A percentile compares a stretch with the other conserved stretches of the same genome.
These are phyloP conservation scores for Maconellicoccus hirsutus DNA, from an alignment of 1,140 invertebrate genomes.

Conservation along the genomic window DNA sequence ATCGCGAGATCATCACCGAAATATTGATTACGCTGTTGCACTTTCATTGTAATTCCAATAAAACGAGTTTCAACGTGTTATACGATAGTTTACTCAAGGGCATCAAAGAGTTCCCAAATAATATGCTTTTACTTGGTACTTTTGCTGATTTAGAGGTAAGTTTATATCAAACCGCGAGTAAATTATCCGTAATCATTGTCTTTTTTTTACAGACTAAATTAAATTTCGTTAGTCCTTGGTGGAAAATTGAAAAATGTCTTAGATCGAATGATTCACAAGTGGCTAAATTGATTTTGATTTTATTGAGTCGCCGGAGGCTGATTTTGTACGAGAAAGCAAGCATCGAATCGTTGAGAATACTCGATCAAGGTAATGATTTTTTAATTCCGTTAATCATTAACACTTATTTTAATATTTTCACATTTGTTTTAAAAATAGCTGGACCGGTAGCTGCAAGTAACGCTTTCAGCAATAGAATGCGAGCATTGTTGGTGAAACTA, in stretches of 20 bases:
- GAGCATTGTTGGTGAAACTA: conserved; percentile 33
- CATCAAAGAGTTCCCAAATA: conserved; percentile 42
- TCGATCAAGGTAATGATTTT: not conserved
- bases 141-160: conserved; percentile 36
- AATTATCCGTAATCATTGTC: conserved; percentile 13
- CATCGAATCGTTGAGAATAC: not conserved
- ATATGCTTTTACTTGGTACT: conserved; percentile 41
- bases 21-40: conserved; percentile 37
- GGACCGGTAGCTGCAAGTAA: conserved; percentile 11
- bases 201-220: conserved; percentile 32
- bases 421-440: not conserved
- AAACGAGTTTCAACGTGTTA: conserved; percentile 25
- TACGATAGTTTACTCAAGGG: conserved; percentile 29
- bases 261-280: conserved; percentile 33
- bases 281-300: conserved; percentile 33
- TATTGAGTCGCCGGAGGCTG: conserved; percentile 33
- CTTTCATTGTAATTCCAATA: conserved; percentile 33
- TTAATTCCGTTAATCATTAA: no score
- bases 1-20: conserved; percentile 40
- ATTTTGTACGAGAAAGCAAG: conserved; percentile 22
- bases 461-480: conserved; percentile 33
- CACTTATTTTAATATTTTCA: no score
- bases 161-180: no score
- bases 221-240: conserved; percentile 32
- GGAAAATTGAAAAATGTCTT: conserved; percentile 34